These are phyloP conservation scores for Parazoanthus atlanticus DNA, from an alignment of 92 coral and sea anemone species.

Conservation along the genomic window DNA sequence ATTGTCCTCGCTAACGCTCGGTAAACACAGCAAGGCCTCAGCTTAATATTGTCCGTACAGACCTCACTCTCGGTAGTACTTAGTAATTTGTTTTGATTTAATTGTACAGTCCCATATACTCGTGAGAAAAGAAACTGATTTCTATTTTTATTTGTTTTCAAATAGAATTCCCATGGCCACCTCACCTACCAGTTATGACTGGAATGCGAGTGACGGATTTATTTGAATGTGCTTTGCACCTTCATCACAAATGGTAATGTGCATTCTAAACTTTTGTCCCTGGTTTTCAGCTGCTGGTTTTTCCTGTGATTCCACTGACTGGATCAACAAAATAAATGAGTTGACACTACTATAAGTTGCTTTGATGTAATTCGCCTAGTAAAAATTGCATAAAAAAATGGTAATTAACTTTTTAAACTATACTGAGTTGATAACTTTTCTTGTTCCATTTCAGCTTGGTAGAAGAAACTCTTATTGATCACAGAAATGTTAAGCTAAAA, in stretches of 20 bases:
- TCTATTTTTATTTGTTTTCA: neutral
- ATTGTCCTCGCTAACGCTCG: too few relatives aligned
- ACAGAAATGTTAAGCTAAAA: constrained; percentile 87
- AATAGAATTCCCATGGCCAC: constrained; percentile 76
- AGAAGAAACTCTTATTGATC: constrained; percentile 86
- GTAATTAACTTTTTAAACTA: too few relatives aligned
- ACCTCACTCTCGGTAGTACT: too few relatives aligned
- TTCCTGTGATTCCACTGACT: neutral
- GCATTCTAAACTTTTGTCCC: neutral
- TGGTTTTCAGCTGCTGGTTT: neutral
- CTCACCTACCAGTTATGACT: constrained; percentile 72
- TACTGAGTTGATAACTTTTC: neutral
- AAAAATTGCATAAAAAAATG: too few relatives aligned
- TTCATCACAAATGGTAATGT: constrained; percentile 79
- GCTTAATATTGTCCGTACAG: too few relatives aligned
- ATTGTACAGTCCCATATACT: neutral
- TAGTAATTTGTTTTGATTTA: neutral
- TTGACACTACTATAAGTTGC: too few relatives aligned
- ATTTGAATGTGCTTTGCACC: constrained; percentile 65
- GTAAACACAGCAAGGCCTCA: too few relatives aligned
- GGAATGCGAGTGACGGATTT: constrained; percentile 67
- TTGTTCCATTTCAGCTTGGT: constrained; percentile 63
- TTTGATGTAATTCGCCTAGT: too few relatives aligned
- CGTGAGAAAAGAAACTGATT: neutral
- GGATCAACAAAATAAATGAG: too few relatives aligned